Percentiles rank a stretch among this genome's conserved stretches.
Evolutionary conservation across 2,797 vertebrate species (phyloP).

Genomic region (Pseudocheirus occidentalis): DNA sequence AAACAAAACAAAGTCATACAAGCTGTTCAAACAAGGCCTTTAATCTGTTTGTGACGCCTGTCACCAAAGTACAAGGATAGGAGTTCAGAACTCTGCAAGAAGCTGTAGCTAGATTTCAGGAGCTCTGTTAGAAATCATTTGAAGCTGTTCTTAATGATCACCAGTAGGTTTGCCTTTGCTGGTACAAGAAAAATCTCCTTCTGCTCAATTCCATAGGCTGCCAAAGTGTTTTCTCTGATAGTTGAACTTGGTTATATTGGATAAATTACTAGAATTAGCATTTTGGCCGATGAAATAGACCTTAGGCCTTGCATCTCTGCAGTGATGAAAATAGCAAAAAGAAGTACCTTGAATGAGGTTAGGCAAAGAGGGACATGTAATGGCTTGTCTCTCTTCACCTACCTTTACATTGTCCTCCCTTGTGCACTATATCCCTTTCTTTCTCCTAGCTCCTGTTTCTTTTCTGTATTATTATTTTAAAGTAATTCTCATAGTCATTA

Average conservation of each 20-base stretch:
- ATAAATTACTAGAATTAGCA: constrained; percentile 27
- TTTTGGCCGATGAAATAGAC: neutral
- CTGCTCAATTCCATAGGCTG: constrained; percentile 11
- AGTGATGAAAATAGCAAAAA: neutral
- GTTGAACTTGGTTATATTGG: neutral
- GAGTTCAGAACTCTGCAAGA: constrained; percentile 32
- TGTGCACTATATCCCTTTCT: neutral
- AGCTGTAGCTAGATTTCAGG: constrained; percentile 5
- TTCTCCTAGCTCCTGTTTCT: neutral
- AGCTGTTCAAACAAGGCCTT: constrained; percentile 64
- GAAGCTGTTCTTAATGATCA: constrained; percentile 16
- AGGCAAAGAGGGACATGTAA: neutral
- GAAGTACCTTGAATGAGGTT: neutral
- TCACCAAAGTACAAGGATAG: constrained; percentile 22
- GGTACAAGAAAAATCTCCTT: constrained; percentile 42
- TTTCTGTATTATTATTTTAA: neutral
- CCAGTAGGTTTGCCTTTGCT: constrained; percentile 24
- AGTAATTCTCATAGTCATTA: neutral
- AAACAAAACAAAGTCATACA: constrained; percentile 48
- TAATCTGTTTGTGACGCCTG: constrained; percentile 66
- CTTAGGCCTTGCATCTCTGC: neutral
- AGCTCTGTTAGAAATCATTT: neutral
- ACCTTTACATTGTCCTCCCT: neutral
- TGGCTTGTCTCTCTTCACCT: neutral
- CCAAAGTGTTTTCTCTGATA: constrained; percentile 3